A percentile compares a stretch with the other conserved stretches of the same genome.
Evolutionary conservation across 2,113 vertebrate genomes (phyloP).

Genomic region (Laterallus jamaicensis): DNA sequence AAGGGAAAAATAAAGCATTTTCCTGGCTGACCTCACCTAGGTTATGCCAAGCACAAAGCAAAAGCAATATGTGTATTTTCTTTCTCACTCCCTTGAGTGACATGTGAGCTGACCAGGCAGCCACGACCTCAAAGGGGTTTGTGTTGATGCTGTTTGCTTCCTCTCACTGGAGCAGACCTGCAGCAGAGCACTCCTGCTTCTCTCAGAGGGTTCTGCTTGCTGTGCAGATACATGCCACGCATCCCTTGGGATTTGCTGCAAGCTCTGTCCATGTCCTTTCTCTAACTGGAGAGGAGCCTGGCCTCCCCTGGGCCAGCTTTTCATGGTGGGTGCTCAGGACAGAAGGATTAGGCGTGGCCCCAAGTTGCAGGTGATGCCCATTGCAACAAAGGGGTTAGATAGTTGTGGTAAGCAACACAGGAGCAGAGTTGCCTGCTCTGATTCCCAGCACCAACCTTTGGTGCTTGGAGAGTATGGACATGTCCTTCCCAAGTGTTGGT

Average conservation of each 20-base stretch:
- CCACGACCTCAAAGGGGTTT: background rate
- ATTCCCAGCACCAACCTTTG: background rate
- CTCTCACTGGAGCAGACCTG: background rate
- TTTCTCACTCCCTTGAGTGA: fast-evolving
- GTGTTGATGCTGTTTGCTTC: fast-evolving
- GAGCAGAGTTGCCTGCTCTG: background rate
- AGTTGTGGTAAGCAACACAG: background rate
- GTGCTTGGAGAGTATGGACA: background rate
- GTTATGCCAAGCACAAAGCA: background rate
- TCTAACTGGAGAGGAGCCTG: background rate
- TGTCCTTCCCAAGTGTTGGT: background rate
- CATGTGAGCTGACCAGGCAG: background rate
- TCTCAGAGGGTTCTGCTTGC: background rate
- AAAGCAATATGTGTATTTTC: background rate
- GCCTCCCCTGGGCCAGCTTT: background rate
- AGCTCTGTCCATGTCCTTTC: background rate
- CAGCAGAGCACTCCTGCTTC: background rate
- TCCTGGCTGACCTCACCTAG: background rate
- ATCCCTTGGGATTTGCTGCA: background rate
- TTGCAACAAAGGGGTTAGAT: background rate
- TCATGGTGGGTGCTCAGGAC: background rate
- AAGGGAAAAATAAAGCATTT: background rate
- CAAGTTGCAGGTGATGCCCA: background rate
- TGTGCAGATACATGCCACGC: background rate
- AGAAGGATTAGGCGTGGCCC: background rate